A percentile compares a stretch with the other conserved stretches of the same genome.
These are phyloP conservation scores for Craseonycteris thonglongyai DNA, from an alignment of 2,113 vertebrate genomes.

Conservation along the genomic window DNA sequence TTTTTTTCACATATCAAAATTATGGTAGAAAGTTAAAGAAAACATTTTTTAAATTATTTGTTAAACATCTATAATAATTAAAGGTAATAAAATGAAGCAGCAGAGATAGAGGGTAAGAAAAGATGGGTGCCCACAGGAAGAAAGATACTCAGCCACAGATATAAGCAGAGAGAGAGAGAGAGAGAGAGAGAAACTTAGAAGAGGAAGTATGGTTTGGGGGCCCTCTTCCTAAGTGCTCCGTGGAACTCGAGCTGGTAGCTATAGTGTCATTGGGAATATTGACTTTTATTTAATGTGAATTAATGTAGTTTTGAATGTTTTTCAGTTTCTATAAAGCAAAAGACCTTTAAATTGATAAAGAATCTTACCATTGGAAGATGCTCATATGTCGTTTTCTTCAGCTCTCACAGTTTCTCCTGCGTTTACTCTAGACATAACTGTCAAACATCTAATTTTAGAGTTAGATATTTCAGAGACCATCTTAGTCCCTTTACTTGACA, in stretches of 20 bases:
- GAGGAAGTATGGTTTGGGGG: not conserved
- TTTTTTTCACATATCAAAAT: slow-evolving; percentile 1
- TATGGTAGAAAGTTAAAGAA: not conserved
- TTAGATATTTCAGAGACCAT: not conserved
- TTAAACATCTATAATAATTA: not conserved
- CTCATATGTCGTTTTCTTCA: not conserved
- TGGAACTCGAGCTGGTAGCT: not conserved
- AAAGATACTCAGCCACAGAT: not conserved
- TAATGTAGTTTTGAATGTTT: not conserved
- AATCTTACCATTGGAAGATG: not conserved
- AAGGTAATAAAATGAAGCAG: not conserved
- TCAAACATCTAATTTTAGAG: not conserved
- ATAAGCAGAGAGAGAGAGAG: not conserved
- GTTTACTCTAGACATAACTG: not conserved
- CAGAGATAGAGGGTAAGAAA: not conserved
- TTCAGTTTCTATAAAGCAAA: not conserved
- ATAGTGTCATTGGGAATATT: not conserved
- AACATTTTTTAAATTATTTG: not conserved
- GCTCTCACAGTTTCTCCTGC: not conserved
- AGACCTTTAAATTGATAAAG: not conserved
- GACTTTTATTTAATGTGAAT: not conserved
- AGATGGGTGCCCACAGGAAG: not conserved
- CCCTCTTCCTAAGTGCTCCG: not conserved
- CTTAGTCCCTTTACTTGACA: not conserved
- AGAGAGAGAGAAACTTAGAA: not conserved